phyloP scores from a whole-genome alignment of 1,140 invertebrate species.

The Micrasema minimum region DNA sequence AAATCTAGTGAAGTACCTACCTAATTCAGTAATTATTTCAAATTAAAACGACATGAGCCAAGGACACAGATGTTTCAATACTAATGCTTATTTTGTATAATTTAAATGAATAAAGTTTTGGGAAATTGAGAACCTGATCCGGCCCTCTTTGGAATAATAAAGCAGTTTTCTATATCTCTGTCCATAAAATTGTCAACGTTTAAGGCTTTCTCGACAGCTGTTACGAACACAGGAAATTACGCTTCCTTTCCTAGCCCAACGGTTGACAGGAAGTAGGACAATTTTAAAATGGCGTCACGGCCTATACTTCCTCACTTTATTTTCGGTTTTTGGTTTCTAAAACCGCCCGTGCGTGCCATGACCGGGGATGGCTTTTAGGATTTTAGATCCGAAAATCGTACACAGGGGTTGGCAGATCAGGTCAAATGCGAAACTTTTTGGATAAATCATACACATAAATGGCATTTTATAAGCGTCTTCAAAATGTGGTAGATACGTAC shows the following conservation, averaged over 20 bases:
- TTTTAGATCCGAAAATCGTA: background rate
- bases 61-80: too few relatives aligned
- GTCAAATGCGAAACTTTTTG: too few relatives aligned
- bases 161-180: constrained; percentile 15
- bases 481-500: too few relatives aligned
- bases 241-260: constrained; percentile 34
- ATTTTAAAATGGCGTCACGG: constrained; percentile 45
- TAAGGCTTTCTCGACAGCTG: constrained; percentile 36
- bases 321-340: constrained; percentile 16
- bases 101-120: constrained; percentile 4
- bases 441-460: too few relatives aligned
- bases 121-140: constrained; percentile 20
- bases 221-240: constrained; percentile 46
- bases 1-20: too few relatives aligned
- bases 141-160: constrained; percentile 8
- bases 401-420: background rate
- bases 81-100: too few relatives aligned
- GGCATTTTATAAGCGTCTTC: too few relatives aligned
- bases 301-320: constrained; percentile 37
- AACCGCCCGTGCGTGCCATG: constrained; percentile 34
- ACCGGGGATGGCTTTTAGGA: constrained; percentile 13
- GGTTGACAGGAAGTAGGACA: constrained; percentile 30
- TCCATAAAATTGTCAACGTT: constrained; percentile 24
- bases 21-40: too few relatives aligned
- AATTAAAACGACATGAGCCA: too few relatives aligned